A percentile compares a stretch with the other conserved stretches of the same genome.
phyloP scores from a whole-genome alignment of 2,797 vertebrate genomes.

The Schizopygopsis malacanthus region DNA sequence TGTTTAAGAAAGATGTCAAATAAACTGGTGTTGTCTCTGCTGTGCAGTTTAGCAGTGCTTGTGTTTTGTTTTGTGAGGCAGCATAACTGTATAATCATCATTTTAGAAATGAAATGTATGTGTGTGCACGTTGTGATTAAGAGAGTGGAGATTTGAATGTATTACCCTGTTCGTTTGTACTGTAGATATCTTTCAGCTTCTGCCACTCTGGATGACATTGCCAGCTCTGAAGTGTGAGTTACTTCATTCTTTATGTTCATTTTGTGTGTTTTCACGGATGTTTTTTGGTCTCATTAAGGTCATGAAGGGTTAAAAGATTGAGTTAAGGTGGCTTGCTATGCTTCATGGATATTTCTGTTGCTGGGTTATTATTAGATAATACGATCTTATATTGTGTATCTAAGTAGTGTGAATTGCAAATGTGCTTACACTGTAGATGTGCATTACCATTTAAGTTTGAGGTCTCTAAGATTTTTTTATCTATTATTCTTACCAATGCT shows the following conservation, averaged over 20 bases:
- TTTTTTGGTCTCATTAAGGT: slow-evolving; percentile 44
- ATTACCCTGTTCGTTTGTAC: slow-evolving; percentile 83
- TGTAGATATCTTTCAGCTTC: slow-evolving; percentile 90
- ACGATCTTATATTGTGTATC: neutral
- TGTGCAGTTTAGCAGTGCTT: neutral
- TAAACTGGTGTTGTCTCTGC: neutral
- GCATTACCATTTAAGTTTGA: neutral
- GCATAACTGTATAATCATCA: neutral
- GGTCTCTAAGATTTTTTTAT: neutral
- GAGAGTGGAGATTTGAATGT: slow-evolving; percentile 65
- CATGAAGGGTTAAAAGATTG: slow-evolving; percentile 20
- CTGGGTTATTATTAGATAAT: slow-evolving; percentile 9
- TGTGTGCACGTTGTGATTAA: slow-evolving; percentile 47
- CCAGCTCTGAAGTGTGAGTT: slow-evolving; percentile 91
- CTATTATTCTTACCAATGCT: neutral
- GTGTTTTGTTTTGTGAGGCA: slow-evolving; percentile 18
- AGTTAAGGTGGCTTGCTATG: slow-evolving; percentile 44
- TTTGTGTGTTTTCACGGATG: slow-evolving; percentile 51
- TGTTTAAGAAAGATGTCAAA: neutral
- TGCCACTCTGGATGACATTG: slow-evolving; percentile 90
- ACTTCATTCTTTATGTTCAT: slow-evolving; percentile 59
- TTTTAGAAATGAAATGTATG: slow-evolving; percentile 19
- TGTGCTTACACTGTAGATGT: neutral
- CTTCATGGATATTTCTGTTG: slow-evolving; percentile 41
- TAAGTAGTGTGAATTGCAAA: neutral